Evolutionary conservation across 1,140 invertebrate genomes (phyloP).

Genomic region (Drosophila baimaii): DNA sequence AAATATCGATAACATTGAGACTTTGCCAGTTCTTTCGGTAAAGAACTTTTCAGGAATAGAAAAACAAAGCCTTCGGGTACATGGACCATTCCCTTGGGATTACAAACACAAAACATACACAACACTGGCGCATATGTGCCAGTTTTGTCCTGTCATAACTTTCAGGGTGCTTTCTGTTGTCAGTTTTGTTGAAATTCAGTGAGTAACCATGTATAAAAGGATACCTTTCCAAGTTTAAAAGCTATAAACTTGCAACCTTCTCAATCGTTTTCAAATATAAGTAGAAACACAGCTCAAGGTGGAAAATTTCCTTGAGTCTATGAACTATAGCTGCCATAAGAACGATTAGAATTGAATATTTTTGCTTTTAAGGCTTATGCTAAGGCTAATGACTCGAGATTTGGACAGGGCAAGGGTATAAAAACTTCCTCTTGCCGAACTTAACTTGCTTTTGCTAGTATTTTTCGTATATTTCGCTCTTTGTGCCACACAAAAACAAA

Average conservation of each 20-base stretch:
- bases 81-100: neutral
- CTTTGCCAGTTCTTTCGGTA: no score
- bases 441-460: conserved; percentile 7
- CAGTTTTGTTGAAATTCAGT: neutral
- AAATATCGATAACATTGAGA: no score
- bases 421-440: neutral
- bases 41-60: neutral
- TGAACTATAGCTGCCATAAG: neutral
- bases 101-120: neutral
- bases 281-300: neutral
- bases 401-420: conserved; percentile 6
- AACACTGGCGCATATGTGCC: neutral
- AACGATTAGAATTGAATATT: neutral
- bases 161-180: neutral
- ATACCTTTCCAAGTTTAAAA: neutral
- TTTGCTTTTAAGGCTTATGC: conserved; percentile 1
- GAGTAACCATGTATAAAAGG: neutral
- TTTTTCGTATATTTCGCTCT: conserved; percentile 6
- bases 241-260: neutral
- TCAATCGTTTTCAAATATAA: neutral
- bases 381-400: neutral
- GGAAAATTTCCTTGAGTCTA: neutral
- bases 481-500: conserved; percentile 47
- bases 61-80: neutral
- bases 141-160: neutral